Base-by-base conservation (phyloP, 2,113 vertebrate species). In the Gila orcuttii region DNA sequence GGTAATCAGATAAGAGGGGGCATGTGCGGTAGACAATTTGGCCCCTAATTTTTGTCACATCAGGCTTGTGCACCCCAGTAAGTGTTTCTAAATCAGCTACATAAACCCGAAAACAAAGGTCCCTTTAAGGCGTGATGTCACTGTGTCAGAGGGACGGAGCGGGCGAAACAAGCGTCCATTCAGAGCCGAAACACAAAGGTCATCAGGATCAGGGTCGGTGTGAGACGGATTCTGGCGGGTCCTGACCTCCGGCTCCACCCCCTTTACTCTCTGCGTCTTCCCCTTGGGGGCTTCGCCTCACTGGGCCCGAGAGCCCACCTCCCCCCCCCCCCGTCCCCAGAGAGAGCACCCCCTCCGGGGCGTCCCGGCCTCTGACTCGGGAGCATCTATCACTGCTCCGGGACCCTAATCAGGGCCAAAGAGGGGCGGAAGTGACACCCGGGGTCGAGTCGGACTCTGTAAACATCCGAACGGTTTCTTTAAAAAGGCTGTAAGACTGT, bases 371-470 rank as follows among this genome's bases (percentile, higher is more conserved):
- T 94, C 90, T 94, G 93, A 95, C 94, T 95, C 89, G 31, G 87
- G 88, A 90, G 92, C 93, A 96, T 96, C 94, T 94, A 95, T 96
- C 95, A 96, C 92, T 92, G 91, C 86, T 91, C 91, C 89, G 85
- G 36, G 87, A 94, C 93, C 93, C 91, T 91, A 94, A 94, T 95
- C 94, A 93, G 91, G 93, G 92, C 92, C 89, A 91, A 82, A 87
- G 91, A 90, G 90, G 92, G 89, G 88, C 87, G 90, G 89, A 85
- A 88, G 90, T 94, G 94, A 94, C 94, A 94, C 89, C 86, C 85
- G 82, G 94, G 92, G 91, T 93, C 92, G 91, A 91, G 91, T 89
- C 90, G 89, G 90, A 92, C 93, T 95, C 93, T 95, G 93, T 95
- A 95, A 95, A 95, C 93, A 95, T 95, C 93, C 94, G 93, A 92